phyloP scores from a whole-genome alignment of 2,797 vertebrate species.

The Sibirionetta formosa region DNA sequence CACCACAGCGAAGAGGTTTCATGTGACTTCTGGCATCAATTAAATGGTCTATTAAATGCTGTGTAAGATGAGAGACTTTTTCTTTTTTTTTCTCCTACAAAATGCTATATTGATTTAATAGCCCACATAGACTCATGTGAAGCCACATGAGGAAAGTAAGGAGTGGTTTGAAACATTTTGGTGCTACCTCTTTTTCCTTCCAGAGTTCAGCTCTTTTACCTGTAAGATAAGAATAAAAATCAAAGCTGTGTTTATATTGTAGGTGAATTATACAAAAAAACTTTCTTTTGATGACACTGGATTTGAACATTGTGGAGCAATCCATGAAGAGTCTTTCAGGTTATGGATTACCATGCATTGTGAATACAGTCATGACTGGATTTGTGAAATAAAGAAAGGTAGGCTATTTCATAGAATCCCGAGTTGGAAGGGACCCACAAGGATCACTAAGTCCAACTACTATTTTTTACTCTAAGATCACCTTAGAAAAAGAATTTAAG shows the following conservation, averaged over 20 bases:
- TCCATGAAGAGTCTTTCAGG: not conserved
- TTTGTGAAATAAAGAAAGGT: conserved; percentile 90
- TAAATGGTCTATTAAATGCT: not conserved
- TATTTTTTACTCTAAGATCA: not conserved
- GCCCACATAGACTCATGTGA: not conserved
- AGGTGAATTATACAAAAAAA: conserved; percentile 82
- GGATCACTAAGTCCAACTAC: no score
- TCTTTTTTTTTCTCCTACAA: not conserved
- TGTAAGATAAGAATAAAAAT: not conserved
- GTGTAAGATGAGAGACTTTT: not conserved
- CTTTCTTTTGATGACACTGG: conserved; percentile 83
- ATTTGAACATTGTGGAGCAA: conserved; percentile 83
- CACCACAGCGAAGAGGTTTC: not conserved
- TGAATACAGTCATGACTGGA: conserved; percentile 85
- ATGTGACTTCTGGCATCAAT: not conserved
- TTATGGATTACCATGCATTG: conserved; percentile 87
- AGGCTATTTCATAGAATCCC: not conserved
- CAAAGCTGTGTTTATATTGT: not conserved
- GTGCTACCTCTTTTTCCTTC: not conserved
- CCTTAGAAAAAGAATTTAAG: not conserved
- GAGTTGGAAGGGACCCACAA: no score
- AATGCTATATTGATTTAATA: not conserved
- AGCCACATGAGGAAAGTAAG: not conserved
- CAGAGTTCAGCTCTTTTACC: not conserved
- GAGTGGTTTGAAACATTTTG: not conserved